Evolutionary conservation across 2,113 vertebrate species (phyloP), one percentile per base, ranked within the genome.

Genomic region (Candoia aspera): DNA sequence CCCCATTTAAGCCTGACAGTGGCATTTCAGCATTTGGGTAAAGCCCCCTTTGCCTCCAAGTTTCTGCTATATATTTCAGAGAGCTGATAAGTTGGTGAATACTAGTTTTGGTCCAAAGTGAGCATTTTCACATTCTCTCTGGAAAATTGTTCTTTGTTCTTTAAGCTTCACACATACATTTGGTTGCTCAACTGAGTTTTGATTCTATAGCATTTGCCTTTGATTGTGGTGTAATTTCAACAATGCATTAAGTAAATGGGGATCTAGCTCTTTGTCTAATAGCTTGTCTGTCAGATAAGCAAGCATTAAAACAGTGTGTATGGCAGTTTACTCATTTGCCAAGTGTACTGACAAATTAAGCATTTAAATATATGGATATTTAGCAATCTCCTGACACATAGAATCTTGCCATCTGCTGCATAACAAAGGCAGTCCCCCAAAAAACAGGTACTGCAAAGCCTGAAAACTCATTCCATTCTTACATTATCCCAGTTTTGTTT

Each of bases 301-400:
- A 92, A 89, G 6, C 37, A 24, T 79, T 92, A 91, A 92, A 94
- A 84, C 33, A 62, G 24, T 92, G 84, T 96, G 24, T 83, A 21
- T 93, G 92, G 92, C 93, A 91, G 64, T 94, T 96, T 94, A 10
- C 29, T 95, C 90, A 0, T 90, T 95, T 93, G 87, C 3, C 24
- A 94, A 90, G 84, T 92, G 4, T 49, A 12, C 24, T 55, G 90
- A 59, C 46, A 83, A 94, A 93, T n/a, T 49, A 86, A 59, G 93
- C 91, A 57, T 95, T 91, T 96, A 91, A 95, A 96, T 90, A 92
- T 54, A 89, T 93, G 29, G 87, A 86, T 96, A 87, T 91, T 96
- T 94, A 91, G 0, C 58, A 94, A 79, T 60, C 49, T 92, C 79
- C 42, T 57, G 42, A 87, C 86, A 73, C 13, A 84, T 5, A 94